Conservation (phyloP, 2,888 invertebrate species). For the Ypsolopha scabrella region DNA sequence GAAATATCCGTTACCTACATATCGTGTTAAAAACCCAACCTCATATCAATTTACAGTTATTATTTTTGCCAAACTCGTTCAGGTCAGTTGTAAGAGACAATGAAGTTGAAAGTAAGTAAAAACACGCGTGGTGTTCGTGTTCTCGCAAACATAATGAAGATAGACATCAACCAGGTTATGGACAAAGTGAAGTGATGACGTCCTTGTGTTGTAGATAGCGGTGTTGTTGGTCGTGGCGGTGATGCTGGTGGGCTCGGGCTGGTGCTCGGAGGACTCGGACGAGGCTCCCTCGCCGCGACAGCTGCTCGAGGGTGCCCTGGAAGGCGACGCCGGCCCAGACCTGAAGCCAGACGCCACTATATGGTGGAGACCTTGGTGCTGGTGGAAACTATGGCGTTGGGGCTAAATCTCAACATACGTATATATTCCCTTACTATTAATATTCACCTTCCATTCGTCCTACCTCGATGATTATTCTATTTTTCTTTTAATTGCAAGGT, state of each 20-base stretch:
- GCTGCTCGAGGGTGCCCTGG: slow-evolving; percentile 21
- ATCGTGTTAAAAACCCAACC: slow-evolving; percentile 22
- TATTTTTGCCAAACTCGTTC: not conserved
- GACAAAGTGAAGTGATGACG: not conserved
- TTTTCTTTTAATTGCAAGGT: slow-evolving; percentile 28
- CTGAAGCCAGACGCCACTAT: slow-evolving; percentile 21
- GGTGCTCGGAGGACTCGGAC: slow-evolving; percentile 13
- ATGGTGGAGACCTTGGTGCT: too few species aligned
- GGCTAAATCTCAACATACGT: slow-evolving; percentile 23
- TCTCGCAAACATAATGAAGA: too few species aligned
- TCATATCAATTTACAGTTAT: not conserved
- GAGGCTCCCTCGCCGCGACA: slow-evolving; percentile 18
- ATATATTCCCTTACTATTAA: too few species aligned
- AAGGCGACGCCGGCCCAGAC: slow-evolving; percentile 19
- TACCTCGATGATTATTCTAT: not conserved
- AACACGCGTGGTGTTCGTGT: not conserved
- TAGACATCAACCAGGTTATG: not conserved
- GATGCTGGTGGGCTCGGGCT: slow-evolving; percentile 24
- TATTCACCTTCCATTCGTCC: slow-evolving; percentile 1
- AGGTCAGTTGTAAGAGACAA: not conserved
- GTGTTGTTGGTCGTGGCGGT: slow-evolving; percentile 22
- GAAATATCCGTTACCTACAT: slow-evolving; percentile 27
- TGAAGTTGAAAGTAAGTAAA: not conserved
- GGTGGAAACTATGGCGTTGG: slow-evolving; percentile 33
- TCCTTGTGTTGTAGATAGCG: slow-evolving; percentile 17